phyloP scores from a whole-genome alignment of 2,113 vertebrate species.

The Thoracochromis brauschi region DNA sequence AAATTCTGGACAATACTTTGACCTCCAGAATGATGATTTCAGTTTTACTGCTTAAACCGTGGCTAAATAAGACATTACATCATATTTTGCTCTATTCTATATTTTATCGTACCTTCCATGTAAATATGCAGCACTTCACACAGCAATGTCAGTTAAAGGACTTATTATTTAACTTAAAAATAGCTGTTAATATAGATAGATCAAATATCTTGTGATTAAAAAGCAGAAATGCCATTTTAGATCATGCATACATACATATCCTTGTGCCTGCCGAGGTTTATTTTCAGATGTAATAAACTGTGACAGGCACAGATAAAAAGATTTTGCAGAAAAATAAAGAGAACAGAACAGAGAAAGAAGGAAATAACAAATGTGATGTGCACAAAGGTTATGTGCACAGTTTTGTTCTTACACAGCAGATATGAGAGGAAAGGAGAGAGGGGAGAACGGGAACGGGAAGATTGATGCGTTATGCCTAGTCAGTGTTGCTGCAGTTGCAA shows the following conservation, averaged over 20 bases:
- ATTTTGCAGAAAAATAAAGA: not conserved
- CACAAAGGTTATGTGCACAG: not conserved
- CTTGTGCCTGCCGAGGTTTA: not conserved
- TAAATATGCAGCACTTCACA: not conserved
- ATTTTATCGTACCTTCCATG: accelerated
- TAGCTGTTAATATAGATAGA: not conserved
- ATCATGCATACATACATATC: not conserved
- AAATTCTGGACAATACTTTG: not conserved
- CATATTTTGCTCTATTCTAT: not conserved
- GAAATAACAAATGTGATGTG: not conserved
- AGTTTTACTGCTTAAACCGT: not conserved
- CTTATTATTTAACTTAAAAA: not conserved
- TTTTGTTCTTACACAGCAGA: conserved; percentile 1
- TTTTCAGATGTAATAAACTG: not conserved
- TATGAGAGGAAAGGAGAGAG: not conserved
- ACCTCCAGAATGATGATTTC: not conserved
- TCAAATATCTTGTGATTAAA: not conserved
- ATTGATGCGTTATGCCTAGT: conserved; percentile 50
- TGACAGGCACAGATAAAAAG: not conserved
- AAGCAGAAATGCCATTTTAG: not conserved
- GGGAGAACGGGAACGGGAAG: not conserved
- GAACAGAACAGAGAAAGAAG: not conserved
- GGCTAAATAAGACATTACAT: not conserved
- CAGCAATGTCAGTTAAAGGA: not conserved
- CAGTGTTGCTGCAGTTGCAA: conserved; percentile 59